A percentile compares a stretch with the other conserved stretches of the same genome.
Conservation (phyloP, 2,113 vertebrate genomes). For the Empidonax traillii region DNA sequence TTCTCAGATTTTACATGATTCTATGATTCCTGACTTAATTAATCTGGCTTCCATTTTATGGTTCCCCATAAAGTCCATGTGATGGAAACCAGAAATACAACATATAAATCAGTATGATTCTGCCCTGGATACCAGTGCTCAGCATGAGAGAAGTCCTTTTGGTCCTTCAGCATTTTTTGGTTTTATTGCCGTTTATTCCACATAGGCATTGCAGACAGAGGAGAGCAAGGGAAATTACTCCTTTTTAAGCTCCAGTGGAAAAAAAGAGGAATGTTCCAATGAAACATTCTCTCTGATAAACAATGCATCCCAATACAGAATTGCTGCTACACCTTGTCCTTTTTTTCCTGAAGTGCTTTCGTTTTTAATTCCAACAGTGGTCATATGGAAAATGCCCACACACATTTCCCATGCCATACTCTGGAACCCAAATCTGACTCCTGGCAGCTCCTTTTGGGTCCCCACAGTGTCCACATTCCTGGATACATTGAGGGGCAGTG, state of each 20-base stretch:
- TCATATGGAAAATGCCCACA: not conserved
- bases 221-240: not conserved
- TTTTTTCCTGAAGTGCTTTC: not conserved
- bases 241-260: not conserved
- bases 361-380: not conserved
- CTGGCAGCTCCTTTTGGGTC: not conserved
- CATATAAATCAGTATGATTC: not conserved
- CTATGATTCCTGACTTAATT: slow-evolving; percentile 1
- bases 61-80: not conserved
- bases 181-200: not conserved
- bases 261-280: too few species aligned
- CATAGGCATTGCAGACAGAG: not conserved
- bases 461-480: fast-evolving
- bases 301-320: not conserved
- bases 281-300: not conserved
- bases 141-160: not conserved
- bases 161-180: not conserved
- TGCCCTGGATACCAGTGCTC: not conserved
- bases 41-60: slow-evolving; percentile 1
- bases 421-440: not conserved
- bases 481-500: not conserved
- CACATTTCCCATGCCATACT: not conserved
- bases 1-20: not conserved
- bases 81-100: not conserved
- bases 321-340: not conserved